Percentiles rank a stretch among this genome's conserved stretches.
These are phyloP conservation scores for Caenorhabditis zanzibari DNA, from an alignment of 2,888 invertebrate genomes.

Conservation along the genomic window DNA sequence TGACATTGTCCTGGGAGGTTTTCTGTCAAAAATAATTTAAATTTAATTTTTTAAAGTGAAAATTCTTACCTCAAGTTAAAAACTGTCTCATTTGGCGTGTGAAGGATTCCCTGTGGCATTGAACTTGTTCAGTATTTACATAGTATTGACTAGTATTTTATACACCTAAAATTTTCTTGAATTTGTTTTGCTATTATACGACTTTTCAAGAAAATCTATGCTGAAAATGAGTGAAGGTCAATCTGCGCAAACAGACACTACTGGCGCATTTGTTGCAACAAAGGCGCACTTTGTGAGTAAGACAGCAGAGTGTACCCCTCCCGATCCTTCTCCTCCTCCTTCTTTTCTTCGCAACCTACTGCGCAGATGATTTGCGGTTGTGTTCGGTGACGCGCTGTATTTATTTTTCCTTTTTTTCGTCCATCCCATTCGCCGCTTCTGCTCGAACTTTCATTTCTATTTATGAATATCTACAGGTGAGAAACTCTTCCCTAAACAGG, in stretches of 20 bases:
- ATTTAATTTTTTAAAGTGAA: not conserved
- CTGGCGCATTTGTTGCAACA: constrained; percentile 12
- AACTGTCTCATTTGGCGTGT: constrained; percentile 51
- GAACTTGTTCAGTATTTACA: constrained; percentile 24
- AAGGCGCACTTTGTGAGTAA: constrained; percentile 3
- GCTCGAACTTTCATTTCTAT: not conserved
- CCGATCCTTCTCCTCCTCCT: not conserved
- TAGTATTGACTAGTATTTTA: constrained; percentile 9
- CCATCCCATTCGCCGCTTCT: not conserved
- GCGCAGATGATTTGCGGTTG: constrained; percentile 45
- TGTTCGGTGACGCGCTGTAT: constrained; percentile 52
- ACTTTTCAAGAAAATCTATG: not conserved
- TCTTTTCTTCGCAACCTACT: constrained; percentile 15
- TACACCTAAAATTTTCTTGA: constrained; percentile 7
- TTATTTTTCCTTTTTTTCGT: constrained; percentile 54
- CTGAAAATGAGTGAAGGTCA: not conserved
- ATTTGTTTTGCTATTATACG: not conserved
- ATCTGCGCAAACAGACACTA: constrained; percentile 14
- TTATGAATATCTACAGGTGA: not conserved
- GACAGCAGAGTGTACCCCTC: constrained; percentile 20
- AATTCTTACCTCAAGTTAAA: constrained; percentile 39
- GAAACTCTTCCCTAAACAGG: not conserved
- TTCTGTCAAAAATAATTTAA: constrained; percentile 1
- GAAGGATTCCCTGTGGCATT: constrained; percentile 64
- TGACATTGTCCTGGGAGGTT: constrained; percentile 23